Conservation (phyloP, 2,797 vertebrate genomes). For the Sebastes hubbsi region DNA sequence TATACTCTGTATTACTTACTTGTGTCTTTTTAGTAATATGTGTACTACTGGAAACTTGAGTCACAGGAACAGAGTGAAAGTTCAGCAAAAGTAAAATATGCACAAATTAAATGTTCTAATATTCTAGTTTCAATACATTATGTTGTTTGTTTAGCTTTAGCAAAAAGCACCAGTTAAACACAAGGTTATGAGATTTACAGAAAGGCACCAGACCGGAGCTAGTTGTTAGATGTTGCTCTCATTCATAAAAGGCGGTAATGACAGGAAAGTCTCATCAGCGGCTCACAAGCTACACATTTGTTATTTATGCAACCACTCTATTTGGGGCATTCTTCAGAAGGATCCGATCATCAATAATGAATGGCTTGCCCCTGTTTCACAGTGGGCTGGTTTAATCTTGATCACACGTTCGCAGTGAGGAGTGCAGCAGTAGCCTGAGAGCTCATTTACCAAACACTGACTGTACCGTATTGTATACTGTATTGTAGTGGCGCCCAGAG, state of each 20-base stretch:
- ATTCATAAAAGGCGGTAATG: slow-evolving; percentile 28
- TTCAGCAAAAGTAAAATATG: background rate
- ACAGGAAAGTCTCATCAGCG: slow-evolving; percentile 17
- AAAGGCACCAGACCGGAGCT: background rate
- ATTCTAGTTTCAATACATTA: background rate
- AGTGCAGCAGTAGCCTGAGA: background rate
- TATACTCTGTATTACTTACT: too few species aligned
- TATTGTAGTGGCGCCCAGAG: background rate
- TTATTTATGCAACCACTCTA: slow-evolving; percentile 58
- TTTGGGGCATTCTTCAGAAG: slow-evolving; percentile 67
- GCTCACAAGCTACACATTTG: slow-evolving; percentile 25
- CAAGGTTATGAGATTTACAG: background rate
- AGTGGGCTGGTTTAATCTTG: slow-evolving; percentile 41
- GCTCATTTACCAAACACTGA: slow-evolving; percentile 33
- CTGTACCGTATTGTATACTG: background rate
- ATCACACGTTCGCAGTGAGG: slow-evolving; percentile 32
- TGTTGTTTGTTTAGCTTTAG: background rate
- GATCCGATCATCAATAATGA: slow-evolving; percentile 69
- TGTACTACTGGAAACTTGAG: too few species aligned
- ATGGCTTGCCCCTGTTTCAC: slow-evolving; percentile 58
- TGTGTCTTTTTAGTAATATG: too few species aligned
- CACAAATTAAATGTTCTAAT: background rate
- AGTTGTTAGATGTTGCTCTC: background rate
- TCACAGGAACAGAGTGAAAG: background rate
- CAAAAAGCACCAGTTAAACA: background rate